These are phyloP conservation scores for Danio tinwini DNA, from an alignment of 2,797 vertebrate species.

Conservation along the genomic window DNA sequence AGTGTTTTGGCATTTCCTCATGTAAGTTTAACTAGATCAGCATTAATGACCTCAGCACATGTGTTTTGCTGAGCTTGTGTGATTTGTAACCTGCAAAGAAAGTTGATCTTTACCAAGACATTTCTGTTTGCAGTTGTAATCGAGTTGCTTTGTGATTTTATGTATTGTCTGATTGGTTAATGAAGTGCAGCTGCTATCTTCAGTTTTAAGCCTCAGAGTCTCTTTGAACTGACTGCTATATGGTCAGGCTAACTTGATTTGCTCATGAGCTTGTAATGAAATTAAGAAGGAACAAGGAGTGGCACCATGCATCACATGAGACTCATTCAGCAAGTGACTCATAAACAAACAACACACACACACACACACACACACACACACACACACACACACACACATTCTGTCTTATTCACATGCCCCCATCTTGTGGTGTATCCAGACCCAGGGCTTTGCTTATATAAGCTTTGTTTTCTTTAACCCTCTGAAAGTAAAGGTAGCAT, in stretches of 20 bases:
- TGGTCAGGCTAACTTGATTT: slow-evolving; percentile 19
- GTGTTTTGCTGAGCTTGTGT: slow-evolving; percentile 1
- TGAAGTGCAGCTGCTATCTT: slow-evolving; percentile 3
- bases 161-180: slow-evolving; percentile 2
- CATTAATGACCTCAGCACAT: slow-evolving; percentile 6
- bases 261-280: slow-evolving; percentile 30
- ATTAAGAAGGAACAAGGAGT: slow-evolving; percentile 27
- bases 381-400: slow-evolving; percentile 10
- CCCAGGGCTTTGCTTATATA: slow-evolving; percentile 37
- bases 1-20: slow-evolving; percentile 25
- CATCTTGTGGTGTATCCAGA: slow-evolving; percentile 44
- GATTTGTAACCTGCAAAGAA: neutral
- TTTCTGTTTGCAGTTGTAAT: neutral
- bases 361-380: slow-evolving; percentile 16
- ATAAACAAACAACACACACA: slow-evolving; percentile 33
- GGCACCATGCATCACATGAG: slow-evolving; percentile 56
- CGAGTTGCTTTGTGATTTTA: neutral
- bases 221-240: neutral
- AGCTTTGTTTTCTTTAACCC: slow-evolving; percentile 3
- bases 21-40: slow-evolving; percentile 19
- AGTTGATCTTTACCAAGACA: neutral
- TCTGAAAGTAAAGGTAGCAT: slow-evolving; percentile 43
- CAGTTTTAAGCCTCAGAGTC: neutral
- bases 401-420: slow-evolving; percentile 8
- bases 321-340: slow-evolving; percentile 52